Evolutionary conservation across 2,888 invertebrate species (phyloP).

Genomic region (Diaphora mendica): DNA sequence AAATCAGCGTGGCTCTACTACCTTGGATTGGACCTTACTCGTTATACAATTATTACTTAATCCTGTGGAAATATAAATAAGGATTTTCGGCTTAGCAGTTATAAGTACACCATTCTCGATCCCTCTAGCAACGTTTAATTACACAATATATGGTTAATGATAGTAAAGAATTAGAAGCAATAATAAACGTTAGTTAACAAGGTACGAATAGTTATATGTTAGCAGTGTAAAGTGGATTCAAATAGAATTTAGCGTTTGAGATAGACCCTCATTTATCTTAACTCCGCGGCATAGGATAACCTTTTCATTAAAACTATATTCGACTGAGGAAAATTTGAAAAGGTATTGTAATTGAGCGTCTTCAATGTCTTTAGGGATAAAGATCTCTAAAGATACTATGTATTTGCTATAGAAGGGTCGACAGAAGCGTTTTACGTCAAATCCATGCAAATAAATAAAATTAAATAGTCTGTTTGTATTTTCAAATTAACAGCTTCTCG

Average conservation of each 20-base stretch:
- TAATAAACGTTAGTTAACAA: background rate
- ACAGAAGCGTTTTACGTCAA: too few relatives aligned
- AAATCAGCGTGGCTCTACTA: too few relatives aligned
- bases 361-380: slow-evolving; percentile 1
- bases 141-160: background rate
- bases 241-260: background rate
- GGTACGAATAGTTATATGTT: background rate
- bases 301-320: background rate
- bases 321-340: background rate
- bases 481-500: too few relatives aligned
- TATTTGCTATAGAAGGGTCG: background rate
- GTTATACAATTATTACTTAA: too few relatives aligned
- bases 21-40: too few relatives aligned
- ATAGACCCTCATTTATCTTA: background rate
- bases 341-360: background rate
- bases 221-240: background rate
- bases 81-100: too few relatives aligned
- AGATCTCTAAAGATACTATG: background rate
- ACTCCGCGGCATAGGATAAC: background rate
- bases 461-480: too few relatives aligned
- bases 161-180: background rate
- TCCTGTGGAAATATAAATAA: too few relatives aligned
- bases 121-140: background rate
- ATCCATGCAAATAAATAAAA: too few relatives aligned
- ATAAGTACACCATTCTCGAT: background rate